phyloP scores from a whole-genome alignment of 2,888 invertebrate genomes.

The Bruchidius siliquastri region DNA sequence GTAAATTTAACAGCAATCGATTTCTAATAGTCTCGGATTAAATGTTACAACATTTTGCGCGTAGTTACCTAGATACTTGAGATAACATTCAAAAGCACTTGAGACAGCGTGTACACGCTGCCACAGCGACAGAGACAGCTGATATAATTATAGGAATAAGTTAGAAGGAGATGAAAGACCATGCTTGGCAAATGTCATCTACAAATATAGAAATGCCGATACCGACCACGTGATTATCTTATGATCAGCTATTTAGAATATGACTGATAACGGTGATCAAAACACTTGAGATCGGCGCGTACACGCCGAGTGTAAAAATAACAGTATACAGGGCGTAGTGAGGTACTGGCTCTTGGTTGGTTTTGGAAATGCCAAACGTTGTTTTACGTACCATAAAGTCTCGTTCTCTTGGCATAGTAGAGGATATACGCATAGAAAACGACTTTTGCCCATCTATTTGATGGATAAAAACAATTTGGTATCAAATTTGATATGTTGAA shows the following conservation, averaged over 20 bases:
- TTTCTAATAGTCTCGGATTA: not conserved
- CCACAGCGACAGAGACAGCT: not conserved
- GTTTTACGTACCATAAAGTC: too few species aligned
- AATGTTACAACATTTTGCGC: not conserved
- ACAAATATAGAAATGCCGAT: not conserved
- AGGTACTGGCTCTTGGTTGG: too few species aligned
- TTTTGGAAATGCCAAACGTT: too few species aligned
- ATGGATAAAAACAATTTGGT: too few species aligned
- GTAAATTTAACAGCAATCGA: not conserved
- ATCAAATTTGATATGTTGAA: too few species aligned
- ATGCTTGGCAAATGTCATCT: not conserved
- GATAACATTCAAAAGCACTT: not conserved
- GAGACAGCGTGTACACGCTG: not conserved
- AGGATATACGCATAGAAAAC: too few species aligned
- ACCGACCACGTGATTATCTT: not conserved
- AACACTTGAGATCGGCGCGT: not conserved
- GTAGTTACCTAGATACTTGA: not conserved
- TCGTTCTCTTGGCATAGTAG: too few species aligned
- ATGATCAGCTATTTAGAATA: not conserved
- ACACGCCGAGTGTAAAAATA: not conserved
- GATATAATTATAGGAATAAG: not conserved
- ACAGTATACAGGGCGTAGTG: not conserved
- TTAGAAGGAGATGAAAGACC: not conserved
- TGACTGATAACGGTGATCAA: not conserved
- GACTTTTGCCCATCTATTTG: too few species aligned